Conservation (phyloP, 23 tunicate species). For the Oikopleura vanhoeffeni region DNA sequence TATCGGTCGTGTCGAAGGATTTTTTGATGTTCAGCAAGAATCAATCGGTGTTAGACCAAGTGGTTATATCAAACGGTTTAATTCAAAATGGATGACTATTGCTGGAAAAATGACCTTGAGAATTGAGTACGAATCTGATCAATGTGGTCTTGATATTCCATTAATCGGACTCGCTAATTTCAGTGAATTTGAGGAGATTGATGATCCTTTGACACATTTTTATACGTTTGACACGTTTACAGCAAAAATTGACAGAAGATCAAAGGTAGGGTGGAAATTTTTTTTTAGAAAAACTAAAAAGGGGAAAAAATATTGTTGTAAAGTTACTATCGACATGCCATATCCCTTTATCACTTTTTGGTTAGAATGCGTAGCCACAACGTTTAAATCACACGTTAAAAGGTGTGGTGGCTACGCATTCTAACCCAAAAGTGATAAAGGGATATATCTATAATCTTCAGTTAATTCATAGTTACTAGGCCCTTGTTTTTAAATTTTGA, state of each 20-base stretch:
- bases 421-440: no score
- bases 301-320: no score
- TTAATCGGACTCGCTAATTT: background rate
- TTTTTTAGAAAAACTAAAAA: no score
- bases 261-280: no score
- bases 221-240: background rate
- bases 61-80: background rate
- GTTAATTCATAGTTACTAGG: no score
- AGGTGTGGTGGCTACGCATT: no score
- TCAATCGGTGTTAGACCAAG: background rate
- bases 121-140: background rate
- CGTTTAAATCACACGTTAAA: no score
- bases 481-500: no score
- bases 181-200: background rate
- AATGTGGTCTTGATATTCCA: slow-evolving; percentile 4
- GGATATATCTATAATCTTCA: no score
- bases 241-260: slow-evolving; percentile 11
- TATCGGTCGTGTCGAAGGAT: background rate
- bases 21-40: background rate
- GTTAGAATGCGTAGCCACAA: no score
- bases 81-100: background rate
- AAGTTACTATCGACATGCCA: no score
- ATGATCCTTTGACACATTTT: background rate
- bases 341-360: no score
- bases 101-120: background rate